Base-by-base conservation (phyloP, 2,797 vertebrate genomes). In the Syndactyla subalaris region DNA sequence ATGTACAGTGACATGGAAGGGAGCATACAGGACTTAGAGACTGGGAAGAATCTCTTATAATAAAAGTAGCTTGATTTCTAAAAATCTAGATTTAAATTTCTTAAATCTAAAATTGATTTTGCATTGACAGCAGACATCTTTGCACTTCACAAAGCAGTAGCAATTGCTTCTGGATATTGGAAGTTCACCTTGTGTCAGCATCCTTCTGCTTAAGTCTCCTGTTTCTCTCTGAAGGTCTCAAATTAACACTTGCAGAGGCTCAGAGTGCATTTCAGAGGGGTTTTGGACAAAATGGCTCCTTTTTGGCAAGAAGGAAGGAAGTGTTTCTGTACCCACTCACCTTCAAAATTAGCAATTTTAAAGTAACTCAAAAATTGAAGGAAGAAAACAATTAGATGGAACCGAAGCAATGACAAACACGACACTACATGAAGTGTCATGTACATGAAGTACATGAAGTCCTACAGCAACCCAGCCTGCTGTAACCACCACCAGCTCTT, bases 291-390 rank as follows among this genome's bases (percentile, higher is more conserved):
- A 36, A 49, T 9, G 1, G 32, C 11, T 71, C 65, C n/a, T 36
- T 32, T 58, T 46, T 54, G 30, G 30, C 46, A 52, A 65, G 18
- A 73, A 71, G 5, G 10, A 79, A 67, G 8, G 21, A 77, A 66
- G 36, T 2, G 14, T 45, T 88, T 71, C 67, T 54, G 32, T 39
- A 78, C 0, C 2, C 19, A 32, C 34, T 5, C 0, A 1, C 55
- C 22, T 75, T 73, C 73, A 73, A 94, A 85, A 80, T 34, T 4
- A 67, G 30, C 48, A 39, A 22, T 70, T 82, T 70, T 79, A 7
- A 87, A 70, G 15, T 26, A 76, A 81, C 22, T 66, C 15, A 65
- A 61, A 86, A 76, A 49, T 32, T 34, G 39, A 77, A 76, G 48
- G 55, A 85, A 34, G 36, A 55, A 79, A 84, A 71, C 3, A 2